Conservation (phyloP, 2,888 invertebrate genomes). For the Platyscelio sp. region DNA sequence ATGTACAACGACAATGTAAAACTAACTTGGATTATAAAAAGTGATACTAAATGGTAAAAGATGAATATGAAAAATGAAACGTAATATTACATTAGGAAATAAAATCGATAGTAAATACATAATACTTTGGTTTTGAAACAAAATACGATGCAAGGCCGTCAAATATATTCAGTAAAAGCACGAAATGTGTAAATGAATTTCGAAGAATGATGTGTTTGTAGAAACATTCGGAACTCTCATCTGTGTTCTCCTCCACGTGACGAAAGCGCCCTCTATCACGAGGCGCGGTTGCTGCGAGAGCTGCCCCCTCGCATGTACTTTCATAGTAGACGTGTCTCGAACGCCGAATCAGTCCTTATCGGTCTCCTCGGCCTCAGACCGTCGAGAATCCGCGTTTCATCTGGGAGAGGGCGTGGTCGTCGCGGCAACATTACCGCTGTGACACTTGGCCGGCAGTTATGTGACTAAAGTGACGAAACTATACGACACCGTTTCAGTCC, state of each 20-base stretch:
- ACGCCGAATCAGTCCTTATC: no score
- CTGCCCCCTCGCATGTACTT: conserved; percentile 43
- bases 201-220: background rate
- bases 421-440: conserved; percentile 22
- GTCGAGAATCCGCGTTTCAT: conserved; percentile 23
- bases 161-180: background rate
- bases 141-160: background rate
- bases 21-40: no score
- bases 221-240: background rate
- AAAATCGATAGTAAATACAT: conserved; percentile 19
- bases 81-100: no score
- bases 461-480: conserved; percentile 11
- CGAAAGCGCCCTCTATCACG: conserved; percentile 18
- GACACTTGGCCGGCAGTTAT: background rate
- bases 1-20: no score
- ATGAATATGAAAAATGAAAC: no score
- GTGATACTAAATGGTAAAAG: no score
- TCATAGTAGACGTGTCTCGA: conserved; percentile 45
- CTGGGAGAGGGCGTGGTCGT: conserved; percentile 9
- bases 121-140: conserved; percentile 42
- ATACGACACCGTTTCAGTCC: conserved; percentile 35
- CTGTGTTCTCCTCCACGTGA: background rate
- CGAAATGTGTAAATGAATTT: conserved; percentile 17
- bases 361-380: background rate
- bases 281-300: conserved; percentile 18